Conservation (phyloP, 1,140 invertebrate species). For the Hermetia illucens region DNA sequence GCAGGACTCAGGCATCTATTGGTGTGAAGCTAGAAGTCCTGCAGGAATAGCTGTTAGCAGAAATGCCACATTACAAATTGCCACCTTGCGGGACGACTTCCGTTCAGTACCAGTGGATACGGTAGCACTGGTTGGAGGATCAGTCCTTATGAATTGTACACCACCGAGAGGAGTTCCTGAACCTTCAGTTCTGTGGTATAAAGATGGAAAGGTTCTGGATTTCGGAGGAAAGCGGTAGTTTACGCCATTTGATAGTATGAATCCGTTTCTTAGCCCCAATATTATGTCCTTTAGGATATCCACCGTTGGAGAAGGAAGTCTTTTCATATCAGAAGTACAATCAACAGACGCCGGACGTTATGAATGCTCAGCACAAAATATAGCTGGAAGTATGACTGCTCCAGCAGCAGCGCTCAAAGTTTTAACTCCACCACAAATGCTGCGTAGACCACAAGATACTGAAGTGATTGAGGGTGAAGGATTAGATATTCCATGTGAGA, state of each 20-base stretch:
- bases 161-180: conserved; percentile 6
- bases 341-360: conserved; percentile 2
- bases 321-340: conserved; percentile 8
- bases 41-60: conserved; percentile 4
- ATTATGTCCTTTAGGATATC: conserved; percentile 1
- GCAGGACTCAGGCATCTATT: conserved; percentile 5
- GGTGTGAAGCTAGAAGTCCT: conserved; percentile 6
- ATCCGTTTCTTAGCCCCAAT: no score
- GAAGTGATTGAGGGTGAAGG: conserved; percentile 7
- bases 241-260: not conserved
- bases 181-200: conserved; percentile 7
- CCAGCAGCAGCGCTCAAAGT: conserved; percentile 5
- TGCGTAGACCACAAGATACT: conserved; percentile 4
- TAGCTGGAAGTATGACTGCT: conserved; percentile 4
- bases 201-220: conserved; percentile 6
- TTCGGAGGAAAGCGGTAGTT: conserved; percentile 3
- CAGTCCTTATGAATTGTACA: conserved; percentile 39
- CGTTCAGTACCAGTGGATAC: conserved; percentile 33
- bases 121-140: conserved; percentile 30
- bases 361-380: conserved; percentile 8
- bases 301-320: conserved; percentile 2
- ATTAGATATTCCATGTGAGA: conserved; percentile 47
- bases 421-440: conserved; percentile 1
- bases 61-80: conserved; percentile 6
- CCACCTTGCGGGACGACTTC: conserved; percentile 4